Evolutionary conservation across 2,888 invertebrate species (phyloP).

Genomic region (Ochropleura plecta): DNA sequence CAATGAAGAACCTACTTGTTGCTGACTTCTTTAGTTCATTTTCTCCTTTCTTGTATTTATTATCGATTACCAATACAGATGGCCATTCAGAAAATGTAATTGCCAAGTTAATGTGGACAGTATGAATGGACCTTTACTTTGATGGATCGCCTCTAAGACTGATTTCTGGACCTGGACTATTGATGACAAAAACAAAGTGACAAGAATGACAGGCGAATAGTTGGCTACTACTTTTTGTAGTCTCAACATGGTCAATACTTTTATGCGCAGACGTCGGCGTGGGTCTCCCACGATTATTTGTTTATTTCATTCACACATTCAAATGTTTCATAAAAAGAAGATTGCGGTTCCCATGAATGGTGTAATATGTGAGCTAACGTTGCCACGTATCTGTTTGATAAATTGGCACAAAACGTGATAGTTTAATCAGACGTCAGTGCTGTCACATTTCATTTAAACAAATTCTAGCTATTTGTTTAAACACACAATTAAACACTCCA

Average conservation of each 20-base stretch:
- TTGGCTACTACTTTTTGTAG: slow-evolving; percentile 46
- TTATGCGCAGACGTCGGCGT: slow-evolving; percentile 18
- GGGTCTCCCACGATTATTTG: slow-evolving; percentile 40
- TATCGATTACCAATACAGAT: slow-evolving; percentile 47
- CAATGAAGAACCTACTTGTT: slow-evolving; percentile 36
- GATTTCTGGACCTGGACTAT: slow-evolving; percentile 48
- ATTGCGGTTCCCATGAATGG: slow-evolving; percentile 36
- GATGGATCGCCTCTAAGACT: slow-evolving; percentile 44
- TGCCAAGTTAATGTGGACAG: slow-evolving; percentile 49
- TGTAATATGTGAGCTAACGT: slow-evolving; percentile 33
- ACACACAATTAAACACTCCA: neutral
- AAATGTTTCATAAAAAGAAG: slow-evolving; percentile 46
- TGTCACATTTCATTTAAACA: slow-evolving; percentile 32
- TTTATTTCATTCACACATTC: slow-evolving; percentile 41
- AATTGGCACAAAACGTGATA: slow-evolving; percentile 55
- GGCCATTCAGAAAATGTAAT: slow-evolving; percentile 46
- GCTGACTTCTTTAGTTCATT: slow-evolving; percentile 32
- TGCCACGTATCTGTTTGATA: slow-evolving; percentile 47
- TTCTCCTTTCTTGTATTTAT: slow-evolving; percentile 51
- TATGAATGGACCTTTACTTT: slow-evolving; percentile 48
- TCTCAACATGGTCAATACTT: slow-evolving; percentile 37
- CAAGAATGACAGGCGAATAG: slow-evolving; percentile 46
- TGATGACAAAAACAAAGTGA: slow-evolving; percentile 45
- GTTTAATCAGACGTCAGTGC: slow-evolving; percentile 53
- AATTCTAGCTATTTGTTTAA: slow-evolving; percentile 3